Base-by-base conservation (phyloP, 2,113 vertebrate species). In the Delphinus delphis region DNA sequence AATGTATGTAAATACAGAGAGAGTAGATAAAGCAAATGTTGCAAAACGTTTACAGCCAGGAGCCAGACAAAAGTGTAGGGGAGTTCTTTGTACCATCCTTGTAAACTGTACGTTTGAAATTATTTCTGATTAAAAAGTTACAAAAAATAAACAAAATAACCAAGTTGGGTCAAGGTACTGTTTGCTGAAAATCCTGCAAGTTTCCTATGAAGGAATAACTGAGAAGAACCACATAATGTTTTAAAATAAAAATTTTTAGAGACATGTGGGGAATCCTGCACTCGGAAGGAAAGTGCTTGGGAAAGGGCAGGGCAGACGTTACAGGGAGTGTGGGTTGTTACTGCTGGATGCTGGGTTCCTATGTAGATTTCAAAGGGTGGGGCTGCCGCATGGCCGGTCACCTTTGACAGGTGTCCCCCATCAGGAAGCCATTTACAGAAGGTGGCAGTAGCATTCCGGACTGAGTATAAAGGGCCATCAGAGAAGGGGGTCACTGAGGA, bases 271-370 rank as follows among this genome's bases (percentile, higher is more conserved):
- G 47, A 53, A 25, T 2, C 2, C 25, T 41, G 80, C 2, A 0
- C 44, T 25, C 47, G 8, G 14, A 2, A 47, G 28, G 3, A 41
- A 47, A 33, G 44, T 14, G 0, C 26, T 68, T 10, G 11, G 63
- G 80, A 17, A 17, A 12, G 17, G 18, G 31, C 58, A 1, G 7
- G 11, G 83, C 5, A 28, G 38, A 6, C 6, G 0, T 50, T 3
- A 36, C 73, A 8, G 12, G 50, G 6, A 8, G 14, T 2, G 3
- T 2, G 7, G 21, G 1, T 6, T 0, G 1, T 12, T 8, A 0
- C 25, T 25, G 21, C 2, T 20, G 44, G 23, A 0, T 76, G 44
- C 1, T 2, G 5, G 15, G 73, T 28, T 76, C 17, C 44, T 20
- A 6, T 50, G 44, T 76, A 33, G 36, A 21, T 4, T 74, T 55